Conservation (phyloP, 1,140 invertebrate species). For the Eriosoma lanigerum region DNA sequence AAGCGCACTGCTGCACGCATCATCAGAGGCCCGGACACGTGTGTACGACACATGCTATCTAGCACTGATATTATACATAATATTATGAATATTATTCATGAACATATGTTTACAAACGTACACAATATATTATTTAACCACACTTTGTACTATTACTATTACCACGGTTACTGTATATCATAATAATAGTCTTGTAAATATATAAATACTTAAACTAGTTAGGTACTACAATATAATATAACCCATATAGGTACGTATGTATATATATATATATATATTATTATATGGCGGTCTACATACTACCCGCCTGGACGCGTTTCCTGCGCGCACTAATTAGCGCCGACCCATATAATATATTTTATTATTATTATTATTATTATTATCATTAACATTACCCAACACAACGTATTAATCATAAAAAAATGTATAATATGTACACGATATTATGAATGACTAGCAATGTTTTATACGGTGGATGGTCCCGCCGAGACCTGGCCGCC, state of each 20-base stretch:
- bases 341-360: background rate
- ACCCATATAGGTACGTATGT: background rate
- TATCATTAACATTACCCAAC: background rate
- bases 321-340: slow-evolving; percentile 40
- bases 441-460: background rate
- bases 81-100: slow-evolving; percentile 15
- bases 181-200: too few relatives aligned
- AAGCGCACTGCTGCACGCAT: too few relatives aligned
- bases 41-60: slow-evolving; percentile 35
- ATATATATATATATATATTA: too few relatives aligned
- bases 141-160: background rate
- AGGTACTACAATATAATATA: too few relatives aligned
- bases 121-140: background rate
- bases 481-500: too few relatives aligned
- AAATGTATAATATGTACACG: background rate
- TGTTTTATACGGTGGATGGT: too few relatives aligned
- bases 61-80: slow-evolving; percentile 16
- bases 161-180: background rate
- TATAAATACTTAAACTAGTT: background rate
- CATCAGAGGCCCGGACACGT: background rate
- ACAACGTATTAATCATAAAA: too few relatives aligned
- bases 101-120: slow-evolving; percentile 30
- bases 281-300: background rate
- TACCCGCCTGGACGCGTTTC: slow-evolving; percentile 14
- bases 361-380: background rate